Evolutionary conservation across 2,888 invertebrate species (phyloP), one percentile per base, ranked within the genome.

Genomic region (Brachypalpus laphriformis): DNA sequence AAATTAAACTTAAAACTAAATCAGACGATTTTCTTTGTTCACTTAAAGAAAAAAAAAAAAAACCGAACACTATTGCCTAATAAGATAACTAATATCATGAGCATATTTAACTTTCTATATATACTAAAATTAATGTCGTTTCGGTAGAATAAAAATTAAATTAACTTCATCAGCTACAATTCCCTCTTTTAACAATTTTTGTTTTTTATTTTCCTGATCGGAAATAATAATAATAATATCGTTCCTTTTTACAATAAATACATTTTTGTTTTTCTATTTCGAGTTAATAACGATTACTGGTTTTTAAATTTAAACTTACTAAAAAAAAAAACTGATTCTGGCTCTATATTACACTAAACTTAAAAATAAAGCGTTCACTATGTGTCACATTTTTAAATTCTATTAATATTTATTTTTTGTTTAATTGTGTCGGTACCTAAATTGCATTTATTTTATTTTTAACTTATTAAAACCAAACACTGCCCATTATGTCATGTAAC

Each of bases 301-400:
- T 40, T 57, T 63, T 42, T 80, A 20, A 76, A 57, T 77, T 42
- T 37, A 45, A 31, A 18, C 28, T 61, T 51, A 11, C 9, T 40
- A 14, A 40, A 40, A 14, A 47, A 31, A 61, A 72, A 54, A 76
- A 76, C 47, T 14, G 25, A 57, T 59, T 66, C 42, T 56, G 54
- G 54, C n/a, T 14, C 28, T 71, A 61, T 56, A 16, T 59, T 76
- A 71, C 71, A 71, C 42, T 80, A 74, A 37, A 65, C 74, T 56
- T 80, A 57, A 70, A 57, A 78, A 66, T 63, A 74, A 78, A 83
- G 74, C 78, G 54, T 78, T 47, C 74, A 31, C 63, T 74, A 74
- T 61, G 37, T 80, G 72, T 59, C 45, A 68, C 37, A 18, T 45
- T 66, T 74, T 74, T 49, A 59, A 34, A 25, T 34, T 34, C 18